A percentile compares a stretch with the other conserved stretches of the same genome.
Evolutionary conservation across 2,888 invertebrate species (phyloP).

Genomic region (Heliconius erato): DNA sequence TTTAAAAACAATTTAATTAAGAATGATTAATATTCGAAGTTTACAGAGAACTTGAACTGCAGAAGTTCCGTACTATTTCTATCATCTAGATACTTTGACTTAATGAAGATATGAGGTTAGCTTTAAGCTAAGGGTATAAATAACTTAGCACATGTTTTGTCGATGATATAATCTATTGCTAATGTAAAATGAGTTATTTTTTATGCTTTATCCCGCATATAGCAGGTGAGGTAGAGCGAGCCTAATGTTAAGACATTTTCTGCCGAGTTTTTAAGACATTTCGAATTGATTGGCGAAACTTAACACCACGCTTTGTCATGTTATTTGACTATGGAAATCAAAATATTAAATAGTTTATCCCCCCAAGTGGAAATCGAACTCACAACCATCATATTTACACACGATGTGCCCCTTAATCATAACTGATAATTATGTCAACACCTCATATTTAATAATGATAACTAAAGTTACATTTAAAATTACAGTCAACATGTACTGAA

Average conservation of each 20-base stretch:
- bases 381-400: no score
- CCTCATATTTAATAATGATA: neutral
- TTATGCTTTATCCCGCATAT: no score
- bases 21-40: constrained; percentile 15
- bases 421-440: neutral
- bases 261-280: no score
- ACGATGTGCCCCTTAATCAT: no score
- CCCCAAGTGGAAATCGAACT: no score
- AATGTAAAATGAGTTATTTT: neutral
- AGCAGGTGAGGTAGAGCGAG: no score
- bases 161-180: neutral
- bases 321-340: no score
- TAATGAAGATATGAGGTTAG: constrained; percentile 6
- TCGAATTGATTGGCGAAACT: no score
- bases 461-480: neutral
- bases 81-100: constrained; percentile 3
- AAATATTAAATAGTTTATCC: no score
- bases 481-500: neutral
- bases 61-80: constrained; percentile 6
- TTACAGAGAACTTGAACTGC: neutral
- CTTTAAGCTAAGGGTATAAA: neutral
- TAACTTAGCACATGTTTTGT: neutral
- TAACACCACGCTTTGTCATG: no score
- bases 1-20: neutral
- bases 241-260: no score